A percentile compares a stretch with the other conserved stretches of the same genome.
Evolutionary conservation across 2,797 vertebrate genomes (phyloP).

Genomic region (Anas capensis): DNA sequence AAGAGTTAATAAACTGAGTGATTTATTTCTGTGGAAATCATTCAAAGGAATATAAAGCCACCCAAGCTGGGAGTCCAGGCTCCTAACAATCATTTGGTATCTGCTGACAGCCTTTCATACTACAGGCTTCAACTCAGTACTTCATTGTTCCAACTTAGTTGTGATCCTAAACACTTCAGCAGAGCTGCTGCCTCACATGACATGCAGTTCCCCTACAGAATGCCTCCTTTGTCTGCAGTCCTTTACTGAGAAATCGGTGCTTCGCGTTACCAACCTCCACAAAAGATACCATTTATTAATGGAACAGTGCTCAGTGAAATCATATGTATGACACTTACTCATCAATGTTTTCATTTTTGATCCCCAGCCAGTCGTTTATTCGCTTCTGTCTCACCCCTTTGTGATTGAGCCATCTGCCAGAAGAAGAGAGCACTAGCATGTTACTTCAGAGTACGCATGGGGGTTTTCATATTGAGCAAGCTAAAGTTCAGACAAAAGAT

Average conservation of each 20-base stretch:
- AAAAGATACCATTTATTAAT: not conserved
- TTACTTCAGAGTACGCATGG: not conserved
- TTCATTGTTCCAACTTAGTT: not conserved
- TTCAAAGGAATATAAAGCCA: not conserved
- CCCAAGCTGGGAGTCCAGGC: not conserved
- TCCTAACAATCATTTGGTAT: not conserved
- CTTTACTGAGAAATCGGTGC: not conserved
- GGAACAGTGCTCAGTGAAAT: conserved; percentile 6
- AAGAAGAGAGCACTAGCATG: conserved; percentile 33
- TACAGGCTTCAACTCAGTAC: not conserved
- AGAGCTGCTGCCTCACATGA: not conserved
- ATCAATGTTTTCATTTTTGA: conserved; percentile 91
- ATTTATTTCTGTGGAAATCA: not conserved
- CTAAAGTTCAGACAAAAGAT: not conserved
- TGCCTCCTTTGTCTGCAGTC: not conserved
- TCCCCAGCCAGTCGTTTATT: conserved; percentile 97
- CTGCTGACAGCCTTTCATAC: not conserved
- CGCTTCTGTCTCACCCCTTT: conserved; percentile 97
- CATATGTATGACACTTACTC: conserved; percentile 86
- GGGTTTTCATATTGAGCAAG: not conserved
- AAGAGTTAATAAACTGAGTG: not conserved
- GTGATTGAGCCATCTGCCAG: conserved; percentile 95
- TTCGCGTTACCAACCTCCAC: not conserved
- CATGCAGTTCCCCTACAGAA: not conserved
- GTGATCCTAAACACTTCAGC: not conserved